Evolutionary conservation across 1,140 invertebrate genomes (phyloP).

Genomic region (Penaeus indicus): DNA sequence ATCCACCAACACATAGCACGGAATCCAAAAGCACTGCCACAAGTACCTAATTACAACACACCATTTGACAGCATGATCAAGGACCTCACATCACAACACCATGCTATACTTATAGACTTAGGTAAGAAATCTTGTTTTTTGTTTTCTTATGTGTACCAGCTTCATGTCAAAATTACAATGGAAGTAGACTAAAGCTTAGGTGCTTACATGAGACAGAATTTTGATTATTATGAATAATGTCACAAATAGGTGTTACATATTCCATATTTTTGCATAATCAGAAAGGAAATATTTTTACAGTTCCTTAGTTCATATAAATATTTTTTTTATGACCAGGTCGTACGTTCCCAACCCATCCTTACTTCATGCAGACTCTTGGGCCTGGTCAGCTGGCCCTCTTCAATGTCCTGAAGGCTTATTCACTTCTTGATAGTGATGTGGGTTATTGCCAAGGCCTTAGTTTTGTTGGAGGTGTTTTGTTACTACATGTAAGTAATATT

Average conservation of each 20-base stretch:
- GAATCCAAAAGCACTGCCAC: constrained; percentile 41
- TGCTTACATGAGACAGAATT: no score
- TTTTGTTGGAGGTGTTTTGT: constrained; percentile 92
- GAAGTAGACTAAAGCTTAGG: no score
- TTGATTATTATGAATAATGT: no score
- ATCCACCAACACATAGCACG: constrained; percentile 80
- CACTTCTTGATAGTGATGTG: constrained; percentile 91
- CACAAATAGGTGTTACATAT: no score
- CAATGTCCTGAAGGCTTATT: constrained; percentile 96
- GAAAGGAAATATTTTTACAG: no score
- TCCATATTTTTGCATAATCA: no score
- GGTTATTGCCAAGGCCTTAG: constrained; percentile 97
- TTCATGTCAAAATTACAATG: background rate
- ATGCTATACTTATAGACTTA: constrained; percentile 93
- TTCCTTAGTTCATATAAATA: background rate
- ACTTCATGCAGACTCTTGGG: constrained; percentile 88
- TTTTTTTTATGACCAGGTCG: constrained; percentile 76
- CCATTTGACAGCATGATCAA: constrained; percentile 86
- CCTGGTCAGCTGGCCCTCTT: constrained; percentile 93
- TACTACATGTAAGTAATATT: constrained; percentile 85
- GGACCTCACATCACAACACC: constrained; percentile 93
- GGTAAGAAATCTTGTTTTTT: constrained; percentile 72
- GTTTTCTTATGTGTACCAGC: background rate
- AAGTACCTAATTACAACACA: constrained; percentile 79
- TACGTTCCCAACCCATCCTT: constrained; percentile 94